Evolutionary conservation across 1,140 invertebrate species (phyloP), one percentile per base, ranked within the genome.

Genomic region (Hylyphantes graminicola): DNA sequence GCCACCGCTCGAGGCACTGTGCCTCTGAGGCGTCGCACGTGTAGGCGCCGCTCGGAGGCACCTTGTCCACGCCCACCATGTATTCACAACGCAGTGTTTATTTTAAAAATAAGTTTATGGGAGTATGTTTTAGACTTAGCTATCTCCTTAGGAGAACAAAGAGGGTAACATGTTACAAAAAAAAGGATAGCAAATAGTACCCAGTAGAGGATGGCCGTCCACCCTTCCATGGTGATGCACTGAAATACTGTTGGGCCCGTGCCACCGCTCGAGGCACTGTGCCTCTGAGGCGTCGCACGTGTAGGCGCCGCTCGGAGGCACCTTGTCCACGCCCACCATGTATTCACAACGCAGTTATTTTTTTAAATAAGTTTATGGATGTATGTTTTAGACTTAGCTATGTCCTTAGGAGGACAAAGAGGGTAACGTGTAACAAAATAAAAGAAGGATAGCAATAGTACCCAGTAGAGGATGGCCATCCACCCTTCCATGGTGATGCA

Each of bases 401-500:
- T 35, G 35, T 1, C 35, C 5, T 35, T 5, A 35, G 35, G 1
- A 35, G 5, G 35, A 12, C 7, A 67, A 67, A 67, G 11, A 15
- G 57, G 12, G 9, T 3, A 61, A 61, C 17, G 6, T 5, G 35
- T 5, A 35, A 2, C 1, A 35, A 35, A 35, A 35, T 35, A 35
- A 35, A 2, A 61, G 12, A 61, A 61, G 12, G 6, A 61, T 61
- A 6, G 17, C 17, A 61, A 1, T 1, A 91, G 92, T 93, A 99
- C 98, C 97, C 97, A 99, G 93, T 99, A 99, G 90, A 99, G 94
- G 91, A 99, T 98, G 90, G 95, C 92, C 88, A 98, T 99, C 98
- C 98, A 99, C 89, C 98, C 98, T 93, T 99, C 98, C 98, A 99
- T 99, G 88, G 98, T 99, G 90, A 99, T 99, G 92, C 98, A 99